phyloP scores from a whole-genome alignment of 2,113 vertebrate genomes.

The Ibidorhyncha struthersii region DNA sequence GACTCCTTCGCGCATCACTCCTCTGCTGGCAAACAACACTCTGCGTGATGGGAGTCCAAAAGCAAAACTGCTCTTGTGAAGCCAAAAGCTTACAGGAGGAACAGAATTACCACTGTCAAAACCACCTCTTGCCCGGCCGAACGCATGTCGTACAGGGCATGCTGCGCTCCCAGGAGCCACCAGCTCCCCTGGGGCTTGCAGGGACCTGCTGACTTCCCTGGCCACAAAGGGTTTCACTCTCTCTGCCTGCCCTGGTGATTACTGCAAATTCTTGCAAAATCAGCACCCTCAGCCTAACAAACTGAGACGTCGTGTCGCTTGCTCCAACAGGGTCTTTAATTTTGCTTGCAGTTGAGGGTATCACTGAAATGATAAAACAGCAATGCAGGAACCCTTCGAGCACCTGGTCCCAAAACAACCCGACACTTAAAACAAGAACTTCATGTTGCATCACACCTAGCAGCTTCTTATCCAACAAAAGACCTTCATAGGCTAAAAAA shows the following conservation, averaged over 20 bases:
- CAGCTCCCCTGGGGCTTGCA: fast-evolving
- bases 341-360: neutral
- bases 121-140: neutral
- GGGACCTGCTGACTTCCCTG: neutral
- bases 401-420: neutral
- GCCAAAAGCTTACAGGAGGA: neutral
- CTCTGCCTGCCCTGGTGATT: neutral
- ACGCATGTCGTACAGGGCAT: fast-evolving
- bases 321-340: neutral
- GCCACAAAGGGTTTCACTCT: neutral
- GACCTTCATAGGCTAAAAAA: neutral
- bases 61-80: neutral
- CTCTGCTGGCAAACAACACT: neutral
- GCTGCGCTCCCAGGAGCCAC: neutral
- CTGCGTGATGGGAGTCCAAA: neutral
- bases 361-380: neutral
- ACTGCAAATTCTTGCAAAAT: neutral
- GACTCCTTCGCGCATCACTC: conserved; percentile 8
- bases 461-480: neutral
- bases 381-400: neutral
- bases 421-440: neutral
- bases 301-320: neutral
- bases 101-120: neutral
- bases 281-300: neutral
- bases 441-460: neutral